Evolutionary conservation across 2,797 vertebrate species (phyloP).

Genomic region (Natrix natrix): DNA sequence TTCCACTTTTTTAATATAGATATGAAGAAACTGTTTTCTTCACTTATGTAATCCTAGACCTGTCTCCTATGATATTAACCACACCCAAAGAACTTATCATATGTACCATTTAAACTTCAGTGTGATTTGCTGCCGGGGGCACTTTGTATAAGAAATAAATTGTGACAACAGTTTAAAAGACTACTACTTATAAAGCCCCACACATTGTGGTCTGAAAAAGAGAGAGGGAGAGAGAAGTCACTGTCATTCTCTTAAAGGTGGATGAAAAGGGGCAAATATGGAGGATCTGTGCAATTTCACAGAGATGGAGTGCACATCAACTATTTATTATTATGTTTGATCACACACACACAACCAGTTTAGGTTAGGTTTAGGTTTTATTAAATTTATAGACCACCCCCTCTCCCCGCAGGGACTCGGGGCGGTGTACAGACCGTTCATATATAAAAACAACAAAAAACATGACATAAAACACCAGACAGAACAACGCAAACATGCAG

Average conservation of each 20-base stretch:
- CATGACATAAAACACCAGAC: too few species aligned
- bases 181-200: not conserved
- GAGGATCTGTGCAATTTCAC: accelerated
- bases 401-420: too few species aligned
- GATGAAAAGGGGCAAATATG: too few species aligned
- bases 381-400: too few species aligned
- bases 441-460: too few species aligned
- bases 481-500: too few species aligned
- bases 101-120: not conserved
- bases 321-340: not conserved
- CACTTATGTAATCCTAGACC: not conserved
- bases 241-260: accelerated
- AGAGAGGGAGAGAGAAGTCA: too few species aligned
- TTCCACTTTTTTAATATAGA: too few species aligned
- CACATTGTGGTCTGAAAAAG: not conserved
- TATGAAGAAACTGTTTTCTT: not conserved
- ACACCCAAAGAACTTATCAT: not conserved
- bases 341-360: not conserved
- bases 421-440: too few species aligned
- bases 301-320: not conserved
- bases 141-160: not conserved
- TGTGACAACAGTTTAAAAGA: not conserved
- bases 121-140: not conserved
- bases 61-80: not conserved
- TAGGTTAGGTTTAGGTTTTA: too few species aligned